Conservation (phyloP, 92 coral and sea anemone species). For the Palythoa grandiflora region DNA sequence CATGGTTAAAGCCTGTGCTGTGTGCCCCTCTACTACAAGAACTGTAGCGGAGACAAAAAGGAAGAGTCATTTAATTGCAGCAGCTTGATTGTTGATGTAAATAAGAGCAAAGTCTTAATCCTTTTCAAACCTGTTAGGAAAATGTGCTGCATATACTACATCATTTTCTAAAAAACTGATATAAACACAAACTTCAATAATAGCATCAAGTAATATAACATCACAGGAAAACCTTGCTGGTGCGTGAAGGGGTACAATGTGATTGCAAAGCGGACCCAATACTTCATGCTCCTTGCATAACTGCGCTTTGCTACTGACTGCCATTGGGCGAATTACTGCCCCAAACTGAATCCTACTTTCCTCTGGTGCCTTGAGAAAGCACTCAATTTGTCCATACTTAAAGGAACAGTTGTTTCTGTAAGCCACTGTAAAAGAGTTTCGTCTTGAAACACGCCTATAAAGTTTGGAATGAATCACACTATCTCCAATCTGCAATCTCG, state of each 20-base stretch:
- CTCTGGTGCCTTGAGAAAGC: conserved; percentile 46
- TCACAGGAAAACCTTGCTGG: conserved; percentile 43
- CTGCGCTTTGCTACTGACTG: not conserved
- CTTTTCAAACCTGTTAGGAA: conserved; percentile 52
- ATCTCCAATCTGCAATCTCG: conserved; percentile 54
- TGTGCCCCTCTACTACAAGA: not conserved
- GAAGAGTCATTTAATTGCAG: not conserved
- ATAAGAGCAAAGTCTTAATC: conserved; percentile 24
- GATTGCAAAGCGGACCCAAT: conserved; percentile 37
- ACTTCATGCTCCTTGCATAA: conserved; percentile 53
- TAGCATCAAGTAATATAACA: conserved; percentile 29
- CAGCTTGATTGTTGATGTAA: not conserved
- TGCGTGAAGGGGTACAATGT: conserved; percentile 43
- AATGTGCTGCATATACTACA: conserved; percentile 56
- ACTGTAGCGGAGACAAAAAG: not conserved
- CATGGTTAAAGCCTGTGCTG: not conserved
- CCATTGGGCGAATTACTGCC: conserved; percentile 44
- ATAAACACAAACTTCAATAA: conserved; percentile 54
- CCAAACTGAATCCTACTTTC: conserved; percentile 27
- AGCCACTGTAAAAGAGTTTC: conserved; percentile 52
- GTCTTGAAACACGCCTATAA: conserved; percentile 48
- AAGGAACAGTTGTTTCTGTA: conserved; percentile 23
- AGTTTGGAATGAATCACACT: conserved; percentile 34
- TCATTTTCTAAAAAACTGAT: conserved; percentile 55
- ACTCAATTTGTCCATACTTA: conserved; percentile 50